A percentile compares a stretch with the other conserved stretches of the same genome.
Conservation (phyloP, 2,113 vertebrate species). For the Eudyptes chrysolophus region DNA sequence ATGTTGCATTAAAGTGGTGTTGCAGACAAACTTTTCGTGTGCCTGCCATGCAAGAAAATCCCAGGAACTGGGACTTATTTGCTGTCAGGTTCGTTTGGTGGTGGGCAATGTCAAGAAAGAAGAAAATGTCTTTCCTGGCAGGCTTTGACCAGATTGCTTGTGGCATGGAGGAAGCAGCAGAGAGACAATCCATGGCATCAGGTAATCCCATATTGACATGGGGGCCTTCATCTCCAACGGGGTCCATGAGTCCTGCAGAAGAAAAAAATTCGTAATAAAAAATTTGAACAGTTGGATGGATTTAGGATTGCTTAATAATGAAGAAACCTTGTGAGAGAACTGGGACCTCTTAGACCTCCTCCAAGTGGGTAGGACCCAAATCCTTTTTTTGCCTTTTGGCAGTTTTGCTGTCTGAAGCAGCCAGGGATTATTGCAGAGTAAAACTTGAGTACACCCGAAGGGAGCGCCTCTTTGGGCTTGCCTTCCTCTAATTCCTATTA, state of each 20-base stretch:
- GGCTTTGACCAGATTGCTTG: not conserved
- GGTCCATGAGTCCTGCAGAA: not conserved
- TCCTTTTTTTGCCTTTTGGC: rapidly evolving
- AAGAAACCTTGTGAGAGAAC: not conserved
- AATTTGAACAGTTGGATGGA: not conserved
- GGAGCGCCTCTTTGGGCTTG: not conserved
- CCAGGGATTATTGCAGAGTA: not conserved
- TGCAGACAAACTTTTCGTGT: not conserved
- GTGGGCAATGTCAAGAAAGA: not conserved
- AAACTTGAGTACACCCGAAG: not conserved
- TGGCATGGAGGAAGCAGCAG: not conserved
- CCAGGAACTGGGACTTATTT: not conserved
- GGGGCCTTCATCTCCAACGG: not conserved
- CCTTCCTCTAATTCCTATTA: no score
- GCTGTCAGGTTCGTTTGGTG: no score
- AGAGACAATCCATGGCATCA: not conserved
- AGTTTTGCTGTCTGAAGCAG: not conserved
- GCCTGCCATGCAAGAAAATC: not conserved
- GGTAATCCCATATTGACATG: not conserved
- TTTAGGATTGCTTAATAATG: not conserved
- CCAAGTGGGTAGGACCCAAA: not conserved
- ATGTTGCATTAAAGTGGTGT: not conserved
- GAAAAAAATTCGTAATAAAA: not conserved
- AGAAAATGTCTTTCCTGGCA: not conserved
- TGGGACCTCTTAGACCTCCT: not conserved